These are phyloP conservation scores for Enteromius anoplus DNA, from an alignment of 2,797 vertebrate genomes.

Conservation along the genomic window DNA sequence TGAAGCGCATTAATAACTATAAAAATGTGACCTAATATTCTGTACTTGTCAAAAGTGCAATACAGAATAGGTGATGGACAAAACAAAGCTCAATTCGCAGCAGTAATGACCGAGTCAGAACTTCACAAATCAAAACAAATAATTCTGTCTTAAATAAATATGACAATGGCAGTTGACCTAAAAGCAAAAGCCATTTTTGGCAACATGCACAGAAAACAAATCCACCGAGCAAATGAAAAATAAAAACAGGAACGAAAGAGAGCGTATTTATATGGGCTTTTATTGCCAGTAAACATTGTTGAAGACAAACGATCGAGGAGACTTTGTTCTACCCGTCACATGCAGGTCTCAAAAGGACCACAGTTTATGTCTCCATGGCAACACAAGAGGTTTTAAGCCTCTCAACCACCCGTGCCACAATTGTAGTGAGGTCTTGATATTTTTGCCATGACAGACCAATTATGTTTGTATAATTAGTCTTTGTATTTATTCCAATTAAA, in stretches of 20 bases:
- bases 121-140: slow-evolving; percentile 12
- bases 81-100: background rate
- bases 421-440: background rate
- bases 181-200: background rate
- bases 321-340: slow-evolving; percentile 3
- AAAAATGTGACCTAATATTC: background rate
- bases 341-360: slow-evolving; percentile 19
- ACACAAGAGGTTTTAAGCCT: slow-evolving; percentile 34
- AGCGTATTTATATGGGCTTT: slow-evolving; percentile 1
- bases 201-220: background rate
- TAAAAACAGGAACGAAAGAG: slow-evolving; percentile 6
- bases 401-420: background rate
- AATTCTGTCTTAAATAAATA: background rate
- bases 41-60: background rate
- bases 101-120: background rate
- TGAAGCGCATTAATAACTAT: background rate
- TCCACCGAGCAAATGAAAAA: background rate
- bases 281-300: slow-evolving; percentile 7
- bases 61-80: background rate
- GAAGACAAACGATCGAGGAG: slow-evolving; percentile 9
- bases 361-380: slow-evolving; percentile 43
- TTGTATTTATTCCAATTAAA: background rate
- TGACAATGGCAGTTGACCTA: slow-evolving; percentile 6
- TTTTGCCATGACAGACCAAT: slow-evolving; percentile 10
- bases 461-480: background rate